Evolutionary conservation across 2,888 invertebrate genomes (phyloP).

Genomic region (Dione juno): DNA sequence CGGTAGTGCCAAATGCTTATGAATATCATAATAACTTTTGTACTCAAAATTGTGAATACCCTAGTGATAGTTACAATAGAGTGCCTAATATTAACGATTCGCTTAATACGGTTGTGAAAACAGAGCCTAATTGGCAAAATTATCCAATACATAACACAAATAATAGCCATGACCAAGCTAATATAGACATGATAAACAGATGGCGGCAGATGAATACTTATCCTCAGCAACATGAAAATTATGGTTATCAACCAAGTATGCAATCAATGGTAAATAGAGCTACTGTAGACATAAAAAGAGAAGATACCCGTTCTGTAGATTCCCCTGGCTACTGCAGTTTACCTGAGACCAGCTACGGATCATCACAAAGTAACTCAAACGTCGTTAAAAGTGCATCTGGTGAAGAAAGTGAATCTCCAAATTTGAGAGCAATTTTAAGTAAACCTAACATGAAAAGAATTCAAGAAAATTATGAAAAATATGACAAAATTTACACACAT

Average conservation of each 20-base stretch:
- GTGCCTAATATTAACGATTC: conserved; percentile 54
- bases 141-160: conserved; percentile 60
- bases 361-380: conserved; percentile 67
- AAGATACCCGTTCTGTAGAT: conserved; percentile 63
- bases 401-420: conserved; percentile 78
- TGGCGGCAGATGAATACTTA: conserved; percentile 72
- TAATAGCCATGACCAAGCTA: conserved; percentile 52
- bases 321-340: conserved; percentile 72
- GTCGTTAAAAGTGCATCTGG: conserved; percentile 62
- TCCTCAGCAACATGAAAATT: conserved; percentile 58
- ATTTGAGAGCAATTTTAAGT: conserved; percentile 84
- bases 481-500: conserved; percentile 61
- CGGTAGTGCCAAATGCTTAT: conserved; percentile 57
- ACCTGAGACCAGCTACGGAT: conserved; percentile 69
- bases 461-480: conserved; percentile 61
- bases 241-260: conserved; percentile 59
- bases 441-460: conserved; percentile 61
- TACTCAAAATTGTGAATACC: conserved; percentile 60
- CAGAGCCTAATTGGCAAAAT: conserved; percentile 69
- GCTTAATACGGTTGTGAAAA: conserved; percentile 60
- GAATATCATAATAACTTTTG: conserved; percentile 66
- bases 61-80: conserved; percentile 60
- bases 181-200: conserved; percentile 66
- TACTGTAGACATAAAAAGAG: conserved; percentile 55
- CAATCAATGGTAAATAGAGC: conserved; percentile 52